Percentiles rank a stretch among this genome's conserved stretches.
phyloP scores from a whole-genome alignment of 2,888 invertebrate species.

The Meteorus cinctellus region DNA sequence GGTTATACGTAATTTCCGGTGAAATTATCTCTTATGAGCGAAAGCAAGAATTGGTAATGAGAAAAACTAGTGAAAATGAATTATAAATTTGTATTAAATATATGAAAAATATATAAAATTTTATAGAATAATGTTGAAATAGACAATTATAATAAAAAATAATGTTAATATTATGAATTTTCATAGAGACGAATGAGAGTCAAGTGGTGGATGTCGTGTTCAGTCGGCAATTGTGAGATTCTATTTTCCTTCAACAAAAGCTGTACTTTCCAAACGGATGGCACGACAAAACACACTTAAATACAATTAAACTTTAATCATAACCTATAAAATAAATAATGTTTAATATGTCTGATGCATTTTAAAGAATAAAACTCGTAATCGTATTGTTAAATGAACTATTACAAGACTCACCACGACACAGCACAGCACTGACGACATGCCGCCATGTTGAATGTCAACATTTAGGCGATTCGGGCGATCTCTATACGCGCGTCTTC shows the following conservation, averaged over 20 bases:
- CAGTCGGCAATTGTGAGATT: slow-evolving; percentile 60
- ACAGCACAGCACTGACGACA: slow-evolving; percentile 97
- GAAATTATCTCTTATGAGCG: background rate
- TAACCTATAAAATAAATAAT: background rate
- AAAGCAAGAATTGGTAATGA: background rate
- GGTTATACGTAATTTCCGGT: slow-evolving; percentile 27
- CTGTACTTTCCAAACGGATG: slow-evolving; percentile 18
- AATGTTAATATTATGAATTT: background rate
- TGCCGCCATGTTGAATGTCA: slow-evolving; percentile 96
- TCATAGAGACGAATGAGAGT: background rate
- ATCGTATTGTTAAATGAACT: slow-evolving; percentile 54
- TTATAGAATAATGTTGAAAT: slow-evolving; percentile 7
- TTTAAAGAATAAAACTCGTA: slow-evolving; percentile 55
- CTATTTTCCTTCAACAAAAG: slow-evolving; percentile 60
- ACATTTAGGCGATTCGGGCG: slow-evolving; percentile 69
- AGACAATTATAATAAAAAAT: background rate
- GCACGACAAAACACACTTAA: slow-evolving; percentile 12
- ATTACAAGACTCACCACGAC: slow-evolving; percentile 89
- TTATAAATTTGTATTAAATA: background rate
- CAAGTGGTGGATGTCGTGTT: slow-evolving; percentile 31
- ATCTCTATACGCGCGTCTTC: slow-evolving; percentile 10
- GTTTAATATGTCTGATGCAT: slow-evolving; percentile 30
- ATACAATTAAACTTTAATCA: slow-evolving; percentile 33
- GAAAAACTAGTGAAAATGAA: background rate
- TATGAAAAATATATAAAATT: background rate